Conservation (phyloP, 1,140 invertebrate species). For the Bombus soroeensis region DNA sequence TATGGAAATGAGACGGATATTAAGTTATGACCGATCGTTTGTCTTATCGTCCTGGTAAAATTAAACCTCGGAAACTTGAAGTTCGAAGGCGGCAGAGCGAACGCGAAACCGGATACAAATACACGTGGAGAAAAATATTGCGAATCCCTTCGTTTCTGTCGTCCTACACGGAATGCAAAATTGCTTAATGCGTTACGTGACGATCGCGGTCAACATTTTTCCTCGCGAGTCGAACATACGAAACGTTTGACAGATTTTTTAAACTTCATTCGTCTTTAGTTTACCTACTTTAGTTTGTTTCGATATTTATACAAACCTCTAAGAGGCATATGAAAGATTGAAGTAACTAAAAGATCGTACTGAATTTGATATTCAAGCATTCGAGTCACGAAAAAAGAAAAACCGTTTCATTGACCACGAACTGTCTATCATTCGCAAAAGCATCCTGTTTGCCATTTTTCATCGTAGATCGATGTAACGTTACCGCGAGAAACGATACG, state of each 20-base stretch:
- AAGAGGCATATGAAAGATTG: too few species aligned
- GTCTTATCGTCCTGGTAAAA: slow-evolving; percentile 53
- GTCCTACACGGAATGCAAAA: slow-evolving; percentile 1
- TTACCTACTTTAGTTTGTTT: too few species aligned
- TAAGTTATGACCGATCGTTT: slow-evolving; percentile 64
- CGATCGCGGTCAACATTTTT: neutral
- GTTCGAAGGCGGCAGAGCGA: slow-evolving; percentile 20
- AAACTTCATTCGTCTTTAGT: too few species aligned
- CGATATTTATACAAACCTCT: too few species aligned
- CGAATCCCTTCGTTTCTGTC: slow-evolving; percentile 23
- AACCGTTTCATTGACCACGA: neutral
- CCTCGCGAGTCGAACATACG: neutral
- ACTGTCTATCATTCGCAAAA: neutral
- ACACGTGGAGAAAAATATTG: slow-evolving; percentile 12
- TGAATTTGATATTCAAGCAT: too few species aligned
- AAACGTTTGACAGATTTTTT: too few species aligned
- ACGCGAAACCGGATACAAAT: slow-evolving; percentile 43
- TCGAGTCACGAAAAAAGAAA: too few species aligned
- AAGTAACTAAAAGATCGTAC: too few species aligned
- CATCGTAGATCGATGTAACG: neutral
- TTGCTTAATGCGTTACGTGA: slow-evolving; percentile 4
- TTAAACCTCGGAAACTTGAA: slow-evolving; percentile 54
- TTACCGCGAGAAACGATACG: slow-evolving; percentile 30
- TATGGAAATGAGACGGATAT: slow-evolving; percentile 69
- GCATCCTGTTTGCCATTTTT: too few species aligned